Evolutionary conservation across 2,888 invertebrate species (phyloP), one percentile per base, ranked within the genome.

Genomic region (Eurytoma californica): DNA sequence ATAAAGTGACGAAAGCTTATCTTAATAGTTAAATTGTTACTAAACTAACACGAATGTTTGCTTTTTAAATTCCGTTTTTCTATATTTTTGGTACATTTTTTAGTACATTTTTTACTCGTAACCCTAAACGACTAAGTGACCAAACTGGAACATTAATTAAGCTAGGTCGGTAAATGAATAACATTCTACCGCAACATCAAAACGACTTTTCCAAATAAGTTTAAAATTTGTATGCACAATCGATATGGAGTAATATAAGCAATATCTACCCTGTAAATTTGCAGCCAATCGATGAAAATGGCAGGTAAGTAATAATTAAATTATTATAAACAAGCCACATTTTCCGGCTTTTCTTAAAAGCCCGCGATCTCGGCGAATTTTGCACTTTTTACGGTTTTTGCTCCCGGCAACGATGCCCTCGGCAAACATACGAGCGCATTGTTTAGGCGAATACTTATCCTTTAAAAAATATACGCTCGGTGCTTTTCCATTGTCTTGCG

Each of bases 401-500:
- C 39, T n/a, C 30, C n/a, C n/a, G 16, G 9, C 61, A 63, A n/a
- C 30, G 30, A 63, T 30, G 30, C 30, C 30, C 18, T 51, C 16
- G 24, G 65, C 28, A 57, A 77, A 58, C 57, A 51, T 51, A 65
- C 49, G 57, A 65, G 28, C 39, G 58, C 72, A 60, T 77, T 77
- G 60, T 72, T 66, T 72, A 70, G 39, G 24, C n/a, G 30, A 49
- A 65, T 70, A 18, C 13, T 63, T 61, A 47, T 51, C 55, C 55
- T 60, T 67, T 67, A 28, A 60, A 77, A 77, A 68, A 39, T 60
- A 67, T 70, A 57, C 63, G 20, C 49, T 58, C 24, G 28, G 7
- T 51, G 28, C 47, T 72, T 66, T 66, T 47, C 49, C 66, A 77
- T 72, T 65, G 65, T 70, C 69, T 68, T 55, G 51, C 24, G 47